Conservation (phyloP, 2,888 invertebrate genomes). For the Allolobophora icterica region DNA sequence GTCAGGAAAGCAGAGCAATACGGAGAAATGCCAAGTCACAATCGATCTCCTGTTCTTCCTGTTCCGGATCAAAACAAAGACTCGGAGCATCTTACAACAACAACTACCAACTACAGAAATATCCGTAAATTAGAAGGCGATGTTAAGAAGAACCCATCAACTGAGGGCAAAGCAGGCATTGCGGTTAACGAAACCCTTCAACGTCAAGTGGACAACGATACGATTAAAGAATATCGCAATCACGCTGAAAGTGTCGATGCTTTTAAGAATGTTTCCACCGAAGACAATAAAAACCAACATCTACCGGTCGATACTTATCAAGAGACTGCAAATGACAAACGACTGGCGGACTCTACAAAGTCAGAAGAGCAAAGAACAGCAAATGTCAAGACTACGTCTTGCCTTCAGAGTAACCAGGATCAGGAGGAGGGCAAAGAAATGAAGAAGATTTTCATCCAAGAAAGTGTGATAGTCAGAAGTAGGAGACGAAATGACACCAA, state of each 20-base stretch:
- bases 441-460: background rate
- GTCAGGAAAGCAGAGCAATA: background rate
- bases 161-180: background rate
- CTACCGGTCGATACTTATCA: background rate
- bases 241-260: background rate
- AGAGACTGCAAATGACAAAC: background rate
- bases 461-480: constrained; percentile 9
- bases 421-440: background rate
- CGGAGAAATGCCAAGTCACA: background rate
- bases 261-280: background rate
- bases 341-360: background rate
- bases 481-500: background rate
- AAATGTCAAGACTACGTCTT: background rate
- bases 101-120: background rate
- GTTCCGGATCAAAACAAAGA: background rate
- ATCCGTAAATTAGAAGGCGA: background rate
- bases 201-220: too few relatives aligned
- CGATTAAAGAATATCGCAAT: background rate
- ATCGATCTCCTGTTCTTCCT: background rate
- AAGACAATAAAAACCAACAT: background rate
- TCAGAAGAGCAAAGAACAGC: background rate
- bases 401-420: background rate
- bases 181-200: background rate
- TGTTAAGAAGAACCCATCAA: background rate
- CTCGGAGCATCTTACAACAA: background rate